A percentile compares a stretch with the other conserved stretches of the same genome.
Conservation (phyloP, 2,797 vertebrate species). For the Premnoplex brunnescens region DNA sequence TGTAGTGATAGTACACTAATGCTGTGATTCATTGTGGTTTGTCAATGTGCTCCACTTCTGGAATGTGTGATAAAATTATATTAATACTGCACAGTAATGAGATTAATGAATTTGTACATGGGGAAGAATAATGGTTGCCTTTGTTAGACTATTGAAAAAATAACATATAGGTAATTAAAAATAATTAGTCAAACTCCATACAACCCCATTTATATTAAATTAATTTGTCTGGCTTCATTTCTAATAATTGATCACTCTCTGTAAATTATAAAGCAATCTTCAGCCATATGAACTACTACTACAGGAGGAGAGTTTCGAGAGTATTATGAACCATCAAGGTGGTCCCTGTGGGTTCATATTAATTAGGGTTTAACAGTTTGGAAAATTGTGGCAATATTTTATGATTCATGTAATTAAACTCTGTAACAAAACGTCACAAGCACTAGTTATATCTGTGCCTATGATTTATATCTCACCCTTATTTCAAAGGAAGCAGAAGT, state of each 20-base stretch:
- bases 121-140: constrained; percentile 82
- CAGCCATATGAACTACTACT: constrained; percentile 60
- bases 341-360: constrained; percentile 81
- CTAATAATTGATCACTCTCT: constrained; percentile 81
- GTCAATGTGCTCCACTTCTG: constrained; percentile 88
- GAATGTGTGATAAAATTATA: constrained; percentile 99
- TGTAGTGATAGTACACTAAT: constrained; percentile 84
- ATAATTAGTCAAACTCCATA: constrained; percentile 93
- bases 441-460: constrained; percentile 75
- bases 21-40: constrained; percentile 88
- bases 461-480: constrained; percentile 79
- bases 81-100: constrained; percentile 98
- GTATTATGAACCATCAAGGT: constrained; percentile 79
- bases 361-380: constrained; percentile 84
- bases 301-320: constrained; percentile 67
- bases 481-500: constrained; percentile 72
- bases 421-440: constrained; percentile 80
- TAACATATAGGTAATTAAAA: constrained; percentile 98
- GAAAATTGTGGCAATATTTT: constrained; percentile 85
- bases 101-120: constrained; percentile 94
- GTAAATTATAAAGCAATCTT: constrained; percentile 77
- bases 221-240: constrained; percentile 83
- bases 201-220: constrained; percentile 83
- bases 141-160: constrained; percentile 91
- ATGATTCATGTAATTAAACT: constrained; percentile 85